Evolutionary conservation across 2,113 vertebrate species (phyloP).

Genomic region (Cololabis saira): DNA sequence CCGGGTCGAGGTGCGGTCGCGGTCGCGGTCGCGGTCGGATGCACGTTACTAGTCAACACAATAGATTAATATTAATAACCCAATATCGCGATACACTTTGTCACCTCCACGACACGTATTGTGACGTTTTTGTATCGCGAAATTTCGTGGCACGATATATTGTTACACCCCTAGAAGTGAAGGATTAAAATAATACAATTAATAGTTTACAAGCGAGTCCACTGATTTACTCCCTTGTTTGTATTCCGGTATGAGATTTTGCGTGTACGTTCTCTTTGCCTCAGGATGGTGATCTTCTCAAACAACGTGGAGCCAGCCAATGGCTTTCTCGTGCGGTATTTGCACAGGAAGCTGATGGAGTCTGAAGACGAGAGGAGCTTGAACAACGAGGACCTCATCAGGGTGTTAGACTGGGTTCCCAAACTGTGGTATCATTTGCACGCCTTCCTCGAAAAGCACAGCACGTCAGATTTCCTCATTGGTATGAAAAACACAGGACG

Average conservation of each 20-base stretch:
- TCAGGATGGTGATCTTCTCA: slow-evolving; percentile 96
- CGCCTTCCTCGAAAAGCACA: slow-evolving; percentile 98
- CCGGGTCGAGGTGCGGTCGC: too few species aligned
- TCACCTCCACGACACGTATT: too few species aligned
- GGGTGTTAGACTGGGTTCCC: slow-evolving; percentile 96
- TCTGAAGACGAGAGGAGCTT: slow-evolving; percentile 89
- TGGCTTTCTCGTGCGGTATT: slow-evolving; percentile 94
- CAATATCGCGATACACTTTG: too few species aligned
- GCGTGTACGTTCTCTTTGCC: neutral
- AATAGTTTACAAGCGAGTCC: neutral
- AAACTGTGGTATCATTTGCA: slow-evolving; percentile 99
- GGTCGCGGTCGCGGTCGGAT: too few species aligned
- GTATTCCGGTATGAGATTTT: neutral
- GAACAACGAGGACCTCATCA: slow-evolving; percentile 91
- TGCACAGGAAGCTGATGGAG: slow-evolving; percentile 95
- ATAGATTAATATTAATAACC: too few species aligned
- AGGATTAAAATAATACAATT: neutral
- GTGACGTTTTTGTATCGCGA: too few species aligned
- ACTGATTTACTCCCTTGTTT: rapidly evolving
- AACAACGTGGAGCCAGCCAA: slow-evolving; percentile 98
- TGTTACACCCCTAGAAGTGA: too few species aligned
- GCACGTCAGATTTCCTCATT: slow-evolving; percentile 98
- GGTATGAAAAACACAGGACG: slow-evolving; percentile 77
- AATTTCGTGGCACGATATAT: too few species aligned
- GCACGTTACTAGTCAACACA: too few species aligned